Base-by-base conservation (phyloP, 2,113 vertebrate species). In the Platichthys flesus region DNA sequence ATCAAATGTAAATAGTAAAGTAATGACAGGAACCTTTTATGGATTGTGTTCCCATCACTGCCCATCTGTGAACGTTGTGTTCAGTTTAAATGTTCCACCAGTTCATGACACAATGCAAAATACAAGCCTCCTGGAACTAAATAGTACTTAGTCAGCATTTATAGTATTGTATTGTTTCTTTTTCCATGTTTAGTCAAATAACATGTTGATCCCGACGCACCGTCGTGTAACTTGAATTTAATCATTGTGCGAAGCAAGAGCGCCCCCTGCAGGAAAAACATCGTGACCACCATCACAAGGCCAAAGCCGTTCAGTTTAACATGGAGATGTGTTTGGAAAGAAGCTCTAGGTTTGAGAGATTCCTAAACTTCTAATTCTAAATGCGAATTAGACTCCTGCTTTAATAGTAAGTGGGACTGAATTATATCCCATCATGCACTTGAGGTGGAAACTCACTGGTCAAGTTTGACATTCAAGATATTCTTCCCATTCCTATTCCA, bases 191-290 rank as follows among this genome's bases (percentile, higher is more conserved):
- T 7, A 31, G 31, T 31, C 15, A 55, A 15, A 40, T 37, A 3
- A 55, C 5, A 18, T 18, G 1, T 21, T 7, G 6, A 60, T 28
- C 9, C 10, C 47, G 9, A 37, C 58, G 16, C 8, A 6, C 13
- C 24, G 10, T 1, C 24, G 4, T n/a, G 16, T 57, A 24, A 37
- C 31, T 24, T 54, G 9, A 71, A 23, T 55, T 31, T 24, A 62
- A 18, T 61, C 2, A 1, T 14, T 21, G 10, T 26, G 51, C 3
- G n/a, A 40, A 45, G 13, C 18, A 72, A 79, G 18, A 68, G 61
- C 28, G 59, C 80, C 62, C 76, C 61, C 90, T 82, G 68, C 51
- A 61, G 86, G 88, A 71, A 31, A 62, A 52, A 31, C 7, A 1
- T 5, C 6, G 31, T 31, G 5, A 31, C 31, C 31, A 6, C 31